Percentiles rank a stretch among this genome's conserved stretches.
These are phyloP conservation scores for Cnemophilus loriae DNA, from an alignment of 2,113 vertebrate genomes.

Conservation along the genomic window DNA sequence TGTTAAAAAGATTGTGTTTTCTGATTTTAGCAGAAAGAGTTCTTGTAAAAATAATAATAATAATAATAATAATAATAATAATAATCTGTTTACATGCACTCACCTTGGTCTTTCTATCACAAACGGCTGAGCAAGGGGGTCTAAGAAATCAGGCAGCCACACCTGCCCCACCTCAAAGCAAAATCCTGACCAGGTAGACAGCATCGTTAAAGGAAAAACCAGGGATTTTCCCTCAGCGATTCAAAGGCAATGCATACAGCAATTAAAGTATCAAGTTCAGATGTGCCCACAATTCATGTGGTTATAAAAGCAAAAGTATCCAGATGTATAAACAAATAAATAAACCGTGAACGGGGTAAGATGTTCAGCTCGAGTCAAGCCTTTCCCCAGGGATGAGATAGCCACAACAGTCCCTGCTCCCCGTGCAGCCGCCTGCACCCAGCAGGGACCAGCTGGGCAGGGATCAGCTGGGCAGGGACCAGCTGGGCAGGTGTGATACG, in stretches of 20 bases:
- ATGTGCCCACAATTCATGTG: not conserved
- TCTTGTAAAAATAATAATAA: not conserved
- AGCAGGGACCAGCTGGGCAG: fast-evolving
- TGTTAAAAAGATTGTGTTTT: not conserved
- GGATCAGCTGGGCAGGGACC: not conserved
- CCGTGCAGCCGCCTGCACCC: fast-evolving
- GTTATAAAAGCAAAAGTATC: not conserved
- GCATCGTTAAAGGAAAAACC: not conserved
- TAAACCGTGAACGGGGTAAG: fast-evolving
- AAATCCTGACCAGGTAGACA: not conserved
- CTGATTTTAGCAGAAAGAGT: not conserved
- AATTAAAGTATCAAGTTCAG: not conserved
- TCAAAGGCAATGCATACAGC: not conserved
- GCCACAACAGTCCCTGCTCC: not conserved
- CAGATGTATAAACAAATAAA: not conserved
- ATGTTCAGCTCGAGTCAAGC: not conserved
- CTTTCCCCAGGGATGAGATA: not conserved
- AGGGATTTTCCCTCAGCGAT: not conserved
- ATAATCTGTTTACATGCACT: not conserved
- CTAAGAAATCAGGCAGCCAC: not conserved
- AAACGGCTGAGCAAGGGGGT: not conserved
- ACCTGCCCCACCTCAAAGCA: not conserved
- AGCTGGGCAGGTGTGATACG: fast-evolving
- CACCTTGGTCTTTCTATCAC: not conserved
- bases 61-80: not conserved